Base-by-base conservation (phyloP, 2,888 invertebrate species). In the Resseliella maxima region DNA sequence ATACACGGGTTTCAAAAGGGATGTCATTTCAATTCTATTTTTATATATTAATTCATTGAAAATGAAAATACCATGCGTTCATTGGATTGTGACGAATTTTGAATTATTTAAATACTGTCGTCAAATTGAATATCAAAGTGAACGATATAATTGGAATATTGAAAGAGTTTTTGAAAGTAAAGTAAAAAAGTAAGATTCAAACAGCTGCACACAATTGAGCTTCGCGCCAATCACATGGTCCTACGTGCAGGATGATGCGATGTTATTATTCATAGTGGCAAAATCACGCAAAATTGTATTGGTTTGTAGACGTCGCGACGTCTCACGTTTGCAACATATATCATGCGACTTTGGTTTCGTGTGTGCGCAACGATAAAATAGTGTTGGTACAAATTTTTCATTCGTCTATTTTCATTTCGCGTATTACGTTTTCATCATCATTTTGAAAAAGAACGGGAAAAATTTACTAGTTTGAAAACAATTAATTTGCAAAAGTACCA, bases 371-470 rank as follows among this genome's bases (percentile, higher is more conserved):
- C 59, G 24, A 72, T 31, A n/a, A 21, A 72, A 27, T 3, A 3
- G 72, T 72, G n/a, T 31, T 72, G 15, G 72, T 72, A 72, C 12
- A 5, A 72, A 31, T 72, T 72, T 72, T 72, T 72, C 72, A 72
- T 59, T 50, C 59, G 72, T 72, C 72, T 72, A 72, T 72, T 72
- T 72, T 72, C 72, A 72, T 72, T 72, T 72, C 72, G 72, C 72
- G 35, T 72, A 72, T 72, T 72, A 72, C 72, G 72, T 72, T 72
- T 72, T 72, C 50, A 50, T 24, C 59, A 59, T 24, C n/a, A 50
- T 50, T 50, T 24, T 3, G 24, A 18, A 6, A 50, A 50, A 50
- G 15, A 50, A 50, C 6, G 41, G 41, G 41, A 41, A 12, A n/a
- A n/a, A n/a, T n/a, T n/a, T n/a, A n/a, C n/a, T n/a, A n/a, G n/a